These are phyloP conservation scores for Nerophis lumbriciformis DNA, from an alignment of 2,113 vertebrate genomes.

Conservation along the genomic window DNA sequence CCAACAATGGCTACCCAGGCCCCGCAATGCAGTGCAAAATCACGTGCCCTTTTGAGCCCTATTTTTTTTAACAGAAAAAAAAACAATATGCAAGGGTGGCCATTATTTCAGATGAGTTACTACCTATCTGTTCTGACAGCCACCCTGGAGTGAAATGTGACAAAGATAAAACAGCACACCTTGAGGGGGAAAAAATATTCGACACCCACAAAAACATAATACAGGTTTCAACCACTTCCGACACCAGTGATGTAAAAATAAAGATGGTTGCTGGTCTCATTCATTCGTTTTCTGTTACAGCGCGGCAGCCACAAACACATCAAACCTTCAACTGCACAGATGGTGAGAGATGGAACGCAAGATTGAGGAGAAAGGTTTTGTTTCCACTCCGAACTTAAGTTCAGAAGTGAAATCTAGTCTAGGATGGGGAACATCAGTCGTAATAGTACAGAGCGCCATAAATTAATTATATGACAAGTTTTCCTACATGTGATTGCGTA, in stretches of 20 bases:
- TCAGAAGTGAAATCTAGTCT: conserved; percentile 32
- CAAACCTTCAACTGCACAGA: conserved; percentile 51
- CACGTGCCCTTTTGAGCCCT: too few relatives aligned
- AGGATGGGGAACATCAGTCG: conserved; percentile 3
- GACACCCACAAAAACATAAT: conserved; percentile 20
- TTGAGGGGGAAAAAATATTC: conserved; percentile 8
- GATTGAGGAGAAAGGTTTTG: conserved; percentile 46
- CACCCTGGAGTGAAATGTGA: conserved; percentile 9
- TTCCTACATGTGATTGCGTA: neutral
- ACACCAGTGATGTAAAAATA: conserved; percentile 43
- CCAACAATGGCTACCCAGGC: too few relatives aligned
- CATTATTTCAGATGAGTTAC: neutral
- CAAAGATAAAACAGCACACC: neutral
- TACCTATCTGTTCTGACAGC: neutral
- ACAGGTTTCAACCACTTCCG: conserved; percentile 44
- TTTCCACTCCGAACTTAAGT: conserved; percentile 46
- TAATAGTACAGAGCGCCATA: neutral
- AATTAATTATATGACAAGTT: conserved; percentile 5
- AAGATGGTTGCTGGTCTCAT: conserved; percentile 38
- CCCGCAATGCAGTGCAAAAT: too few relatives aligned
- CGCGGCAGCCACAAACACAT: conserved; percentile 52
- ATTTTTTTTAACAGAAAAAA: neutral
- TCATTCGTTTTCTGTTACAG: conserved; percentile 57
- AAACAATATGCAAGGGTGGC: neutral
- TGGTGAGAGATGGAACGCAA: conserved; percentile 38